phyloP scores from a whole-genome alignment of 2,888 invertebrate species.

The Spodoptera picta region DNA sequence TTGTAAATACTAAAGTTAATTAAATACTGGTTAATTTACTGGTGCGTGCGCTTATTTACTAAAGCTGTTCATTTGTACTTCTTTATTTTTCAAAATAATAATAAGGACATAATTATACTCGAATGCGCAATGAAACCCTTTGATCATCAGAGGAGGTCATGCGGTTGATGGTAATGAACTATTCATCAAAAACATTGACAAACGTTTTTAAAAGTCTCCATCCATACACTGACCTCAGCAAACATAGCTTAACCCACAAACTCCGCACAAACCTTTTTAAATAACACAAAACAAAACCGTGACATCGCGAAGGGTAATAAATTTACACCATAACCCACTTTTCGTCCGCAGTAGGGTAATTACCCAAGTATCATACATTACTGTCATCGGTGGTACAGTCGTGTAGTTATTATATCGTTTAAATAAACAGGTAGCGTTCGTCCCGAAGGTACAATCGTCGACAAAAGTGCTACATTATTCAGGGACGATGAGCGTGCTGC shows the following conservation, averaged over 20 bases:
- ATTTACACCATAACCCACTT: conserved; percentile 26
- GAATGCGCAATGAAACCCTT: too few relatives aligned
- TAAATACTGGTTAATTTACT: too few relatives aligned
- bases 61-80: too few relatives aligned
- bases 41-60: too few relatives aligned
- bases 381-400: conserved; percentile 31
- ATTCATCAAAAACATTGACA: too few relatives aligned
- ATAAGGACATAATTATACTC: too few relatives aligned
- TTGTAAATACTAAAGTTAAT: too few relatives aligned
- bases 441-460: conserved; percentile 45
- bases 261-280: not conserved
- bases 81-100: too few relatives aligned
- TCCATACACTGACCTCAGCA: conserved; percentile 9
- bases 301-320: conserved; percentile 4
- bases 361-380: conserved; percentile 21
- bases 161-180: too few relatives aligned
- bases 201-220: too few relatives aligned
- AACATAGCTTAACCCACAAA: not conserved
- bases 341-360: conserved; percentile 22
- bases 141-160: too few relatives aligned
- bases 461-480: conserved; percentile 60
- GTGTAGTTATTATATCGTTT: conserved; percentile 46
- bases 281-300: not conserved
- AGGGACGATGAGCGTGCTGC: conserved; percentile 40
- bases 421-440: conserved; percentile 44